A percentile compares a stretch with the other conserved stretches of the same genome.
These are phyloP conservation scores for Montipora sp. DNA, from an alignment of 64 coral and sea anemone genomes.

Conservation along the genomic window DNA sequence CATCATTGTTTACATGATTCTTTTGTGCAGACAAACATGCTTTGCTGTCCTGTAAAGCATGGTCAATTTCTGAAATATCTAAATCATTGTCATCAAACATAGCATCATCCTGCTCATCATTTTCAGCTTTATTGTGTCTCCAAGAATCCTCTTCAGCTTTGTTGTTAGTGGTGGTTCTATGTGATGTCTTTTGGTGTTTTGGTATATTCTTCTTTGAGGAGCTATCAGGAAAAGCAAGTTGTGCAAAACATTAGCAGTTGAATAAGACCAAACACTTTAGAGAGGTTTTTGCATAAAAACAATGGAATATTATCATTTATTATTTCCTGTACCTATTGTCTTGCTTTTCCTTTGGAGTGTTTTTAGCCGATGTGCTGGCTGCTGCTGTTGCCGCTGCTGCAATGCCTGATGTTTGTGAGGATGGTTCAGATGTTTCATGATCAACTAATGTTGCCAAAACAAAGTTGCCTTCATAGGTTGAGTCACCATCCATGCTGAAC, in stretches of 20 bases:
- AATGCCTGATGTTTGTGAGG: slow-evolving; percentile 55
- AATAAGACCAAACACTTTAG: background rate
- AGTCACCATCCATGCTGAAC: slow-evolving; percentile 89
- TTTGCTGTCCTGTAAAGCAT: background rate
- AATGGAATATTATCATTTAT: too few species aligned
- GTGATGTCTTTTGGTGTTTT: background rate
- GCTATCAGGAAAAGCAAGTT: background rate
- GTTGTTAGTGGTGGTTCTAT: background rate
- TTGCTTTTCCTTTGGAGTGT: slow-evolving; percentile 13
- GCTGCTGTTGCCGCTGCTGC: background rate
- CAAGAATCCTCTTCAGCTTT: background rate
- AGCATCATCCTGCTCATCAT: background rate
- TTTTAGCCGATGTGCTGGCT: slow-evolving; percentile 28
- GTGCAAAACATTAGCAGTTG: background rate
- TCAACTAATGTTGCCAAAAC: slow-evolving; percentile 96
- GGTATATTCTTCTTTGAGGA: background rate
- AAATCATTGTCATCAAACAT: slow-evolving; percentile 34
- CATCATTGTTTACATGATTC: background rate
- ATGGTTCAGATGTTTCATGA: slow-evolving; percentile 46
- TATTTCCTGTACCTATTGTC: slow-evolving; percentile 4
- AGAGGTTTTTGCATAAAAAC: background rate
- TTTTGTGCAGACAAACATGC: background rate
- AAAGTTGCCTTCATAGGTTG: slow-evolving; percentile 95
- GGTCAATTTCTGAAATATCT: slow-evolving; percentile 8
- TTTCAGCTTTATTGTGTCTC: background rate